These are phyloP conservation scores for Cephus pygmeus DNA, from an alignment of 2,888 invertebrate species.

Conservation along the genomic window DNA sequence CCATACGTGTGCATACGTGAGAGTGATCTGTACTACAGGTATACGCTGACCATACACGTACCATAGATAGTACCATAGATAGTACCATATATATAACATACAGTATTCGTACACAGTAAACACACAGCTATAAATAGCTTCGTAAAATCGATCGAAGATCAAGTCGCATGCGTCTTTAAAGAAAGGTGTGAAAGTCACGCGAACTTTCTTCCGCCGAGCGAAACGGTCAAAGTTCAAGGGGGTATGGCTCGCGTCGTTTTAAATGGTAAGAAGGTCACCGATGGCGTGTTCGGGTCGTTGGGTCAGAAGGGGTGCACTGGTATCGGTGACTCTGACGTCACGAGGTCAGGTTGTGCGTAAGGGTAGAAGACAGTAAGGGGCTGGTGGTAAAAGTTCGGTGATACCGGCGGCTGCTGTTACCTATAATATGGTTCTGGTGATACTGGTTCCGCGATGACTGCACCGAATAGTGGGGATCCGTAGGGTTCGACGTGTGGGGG, in stretches of 20 bases:
- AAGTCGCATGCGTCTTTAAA: not conserved
- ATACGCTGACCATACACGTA: not conserved
- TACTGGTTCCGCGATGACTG: not conserved
- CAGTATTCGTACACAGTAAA: not conserved
- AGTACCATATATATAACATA: not conserved
- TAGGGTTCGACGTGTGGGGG: slow-evolving; percentile 31
- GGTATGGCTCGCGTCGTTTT: not conserved
- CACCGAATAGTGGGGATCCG: not conserved
- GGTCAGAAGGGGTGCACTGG: too few relatives aligned
- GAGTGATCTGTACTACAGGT: not conserved
- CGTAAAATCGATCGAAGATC: not conserved
- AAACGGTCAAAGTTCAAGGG: not conserved
- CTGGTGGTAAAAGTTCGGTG: slow-evolving; percentile 7
- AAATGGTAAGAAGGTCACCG: not conserved
- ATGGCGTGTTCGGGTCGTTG: not conserved
- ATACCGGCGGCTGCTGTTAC: not conserved
- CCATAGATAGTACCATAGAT: not conserved
- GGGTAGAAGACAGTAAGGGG: slow-evolving; percentile 4
- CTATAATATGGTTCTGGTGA: not conserved
- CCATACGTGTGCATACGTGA: not conserved
- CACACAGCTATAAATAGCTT: not conserved
- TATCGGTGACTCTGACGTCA: not conserved
- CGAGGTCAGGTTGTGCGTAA: slow-evolving; percentile 17
- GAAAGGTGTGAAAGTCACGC: not conserved
- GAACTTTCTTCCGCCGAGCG: not conserved